Percentiles rank a stretch among this genome's conserved stretches.
phyloP scores from a whole-genome alignment of 2,797 vertebrate species.

The Valencia hispanica region DNA sequence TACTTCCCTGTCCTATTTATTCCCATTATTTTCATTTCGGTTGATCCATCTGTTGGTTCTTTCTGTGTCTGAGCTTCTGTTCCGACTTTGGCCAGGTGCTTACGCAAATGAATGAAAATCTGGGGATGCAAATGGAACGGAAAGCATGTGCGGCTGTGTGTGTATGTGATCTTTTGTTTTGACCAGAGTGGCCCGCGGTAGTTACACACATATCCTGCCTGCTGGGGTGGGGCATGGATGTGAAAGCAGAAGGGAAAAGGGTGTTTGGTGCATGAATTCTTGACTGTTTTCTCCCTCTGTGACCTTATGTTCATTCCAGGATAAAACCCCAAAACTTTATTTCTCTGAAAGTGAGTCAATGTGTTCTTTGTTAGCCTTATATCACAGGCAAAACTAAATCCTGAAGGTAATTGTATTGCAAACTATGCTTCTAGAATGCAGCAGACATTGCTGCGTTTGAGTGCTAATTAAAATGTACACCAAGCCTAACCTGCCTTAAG shows the following conservation, averaged over 20 bases:
- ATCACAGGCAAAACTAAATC: neutral
- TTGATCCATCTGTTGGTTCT: neutral
- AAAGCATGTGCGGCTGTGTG: constrained; percentile 32
- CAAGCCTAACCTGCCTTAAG: neutral
- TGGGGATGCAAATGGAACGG: constrained; percentile 67
- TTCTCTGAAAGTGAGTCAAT: neutral
- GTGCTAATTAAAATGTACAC: neutral
- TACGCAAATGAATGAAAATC: constrained; percentile 71
- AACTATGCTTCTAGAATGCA: neutral
- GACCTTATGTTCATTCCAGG: neutral
- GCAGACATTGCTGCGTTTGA: neutral
- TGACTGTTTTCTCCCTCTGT: constrained; percentile 7
- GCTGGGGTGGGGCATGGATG: neutral
- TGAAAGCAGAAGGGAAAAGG: neutral
- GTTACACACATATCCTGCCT: neutral
- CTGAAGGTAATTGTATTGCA: neutral
- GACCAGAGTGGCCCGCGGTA: constrained; percentile 2
- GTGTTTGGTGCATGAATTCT: neutral
- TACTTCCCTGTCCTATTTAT: neutral
- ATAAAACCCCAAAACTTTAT: neutral
- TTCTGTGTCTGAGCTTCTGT: neutral
- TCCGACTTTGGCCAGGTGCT: constrained; percentile 28
- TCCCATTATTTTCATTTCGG: neutral
- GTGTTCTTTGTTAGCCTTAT: neutral
- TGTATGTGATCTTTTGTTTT: constrained; percentile 18